These are phyloP conservation scores for Tubiluchus corallicola DNA, from an alignment of 2,888 invertebrate species.

Conservation along the genomic window DNA sequence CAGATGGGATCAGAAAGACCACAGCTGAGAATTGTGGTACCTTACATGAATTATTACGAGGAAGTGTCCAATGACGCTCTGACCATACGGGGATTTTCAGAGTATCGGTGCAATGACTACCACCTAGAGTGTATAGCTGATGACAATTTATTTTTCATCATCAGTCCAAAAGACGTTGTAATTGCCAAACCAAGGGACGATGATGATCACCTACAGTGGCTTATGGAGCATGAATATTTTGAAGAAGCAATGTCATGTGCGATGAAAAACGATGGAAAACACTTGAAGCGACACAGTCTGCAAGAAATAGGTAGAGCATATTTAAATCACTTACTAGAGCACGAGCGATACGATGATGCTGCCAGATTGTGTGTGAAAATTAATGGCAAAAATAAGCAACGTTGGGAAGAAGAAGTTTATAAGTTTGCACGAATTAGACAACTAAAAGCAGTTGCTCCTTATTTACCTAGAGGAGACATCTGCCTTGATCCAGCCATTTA, in stretches of 20 bases:
- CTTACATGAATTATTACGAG: constrained; percentile 59
- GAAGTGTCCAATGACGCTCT: constrained; percentile 69
- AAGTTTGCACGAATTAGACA: constrained; percentile 71
- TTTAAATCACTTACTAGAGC: too few relatives aligned
- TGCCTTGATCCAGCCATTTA: constrained; percentile 64
- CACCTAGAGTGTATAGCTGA: constrained; percentile 37
- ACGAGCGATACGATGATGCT: constrained; percentile 62
- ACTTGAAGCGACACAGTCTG: not conserved
- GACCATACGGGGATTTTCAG: constrained; percentile 54
- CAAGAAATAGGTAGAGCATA: constrained; percentile 5
- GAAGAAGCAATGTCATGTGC: constrained; percentile 25
- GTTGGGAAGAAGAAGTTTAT: constrained; percentile 80
- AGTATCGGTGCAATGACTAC: constrained; percentile 74
- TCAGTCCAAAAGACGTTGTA: constrained; percentile 84
- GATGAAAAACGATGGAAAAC: not conserved
- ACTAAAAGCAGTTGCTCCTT: constrained; percentile 43
- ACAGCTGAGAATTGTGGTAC: constrained; percentile 65
- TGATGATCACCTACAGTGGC: constrained; percentile 80
- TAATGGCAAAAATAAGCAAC: constrained; percentile 44
- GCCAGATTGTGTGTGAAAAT: constrained; percentile 66
- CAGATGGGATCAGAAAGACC: too few relatives aligned
- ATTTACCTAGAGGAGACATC: constrained; percentile 35
- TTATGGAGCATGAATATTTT: constrained; percentile 48
- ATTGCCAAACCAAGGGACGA: constrained; percentile 73
- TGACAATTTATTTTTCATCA: constrained; percentile 50